Percentiles rank a stretch among this genome's conserved stretches.
Conservation (phyloP, 2,113 vertebrate species). For the Pangasianodon hypophthalmus region DNA sequence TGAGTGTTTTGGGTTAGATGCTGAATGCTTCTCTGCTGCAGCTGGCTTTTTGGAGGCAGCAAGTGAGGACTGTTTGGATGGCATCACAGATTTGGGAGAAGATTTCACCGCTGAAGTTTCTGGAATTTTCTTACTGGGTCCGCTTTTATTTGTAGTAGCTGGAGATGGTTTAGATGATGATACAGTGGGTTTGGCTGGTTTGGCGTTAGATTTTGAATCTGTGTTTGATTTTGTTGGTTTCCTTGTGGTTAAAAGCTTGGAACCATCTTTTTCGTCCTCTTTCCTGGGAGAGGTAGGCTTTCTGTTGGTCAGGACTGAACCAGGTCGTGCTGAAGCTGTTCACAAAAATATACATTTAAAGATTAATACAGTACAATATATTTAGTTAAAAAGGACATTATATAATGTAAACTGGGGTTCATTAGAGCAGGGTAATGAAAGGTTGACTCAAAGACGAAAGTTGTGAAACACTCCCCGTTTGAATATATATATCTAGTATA, state of each 20-base stretch:
- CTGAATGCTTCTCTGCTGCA: conserved; percentile 56
- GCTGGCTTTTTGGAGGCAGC: conserved; percentile 59
- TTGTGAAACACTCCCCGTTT: background rate
- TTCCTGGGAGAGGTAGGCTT: conserved; percentile 84
- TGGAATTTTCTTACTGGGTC: conserved; percentile 63
- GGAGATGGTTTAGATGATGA: conserved; percentile 61
- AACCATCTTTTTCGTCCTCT: conserved; percentile 75
- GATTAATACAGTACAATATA: background rate
- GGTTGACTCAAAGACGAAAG: background rate
- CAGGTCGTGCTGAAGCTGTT: conserved; percentile 75
- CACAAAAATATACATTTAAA: conserved; percentile 23
- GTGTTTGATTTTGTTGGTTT: conserved; percentile 72
- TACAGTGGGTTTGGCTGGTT: conserved; percentile 66
- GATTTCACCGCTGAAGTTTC: conserved; percentile 60
- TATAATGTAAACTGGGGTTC: background rate
- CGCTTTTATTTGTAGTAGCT: conserved; percentile 56
- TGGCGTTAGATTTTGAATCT: conserved; percentile 74
- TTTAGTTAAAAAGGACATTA: background rate
- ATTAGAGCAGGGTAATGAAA: no score
- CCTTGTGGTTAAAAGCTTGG: conserved; percentile 75
- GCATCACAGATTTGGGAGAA: conserved; percentile 58
- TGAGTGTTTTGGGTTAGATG: conserved; percentile 48
- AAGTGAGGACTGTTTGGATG: conserved; percentile 57
- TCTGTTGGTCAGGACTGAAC: conserved; percentile 66
- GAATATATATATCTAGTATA: background rate